Conservation (phyloP, 2,888 invertebrate genomes). For the Heliconius aoede region DNA sequence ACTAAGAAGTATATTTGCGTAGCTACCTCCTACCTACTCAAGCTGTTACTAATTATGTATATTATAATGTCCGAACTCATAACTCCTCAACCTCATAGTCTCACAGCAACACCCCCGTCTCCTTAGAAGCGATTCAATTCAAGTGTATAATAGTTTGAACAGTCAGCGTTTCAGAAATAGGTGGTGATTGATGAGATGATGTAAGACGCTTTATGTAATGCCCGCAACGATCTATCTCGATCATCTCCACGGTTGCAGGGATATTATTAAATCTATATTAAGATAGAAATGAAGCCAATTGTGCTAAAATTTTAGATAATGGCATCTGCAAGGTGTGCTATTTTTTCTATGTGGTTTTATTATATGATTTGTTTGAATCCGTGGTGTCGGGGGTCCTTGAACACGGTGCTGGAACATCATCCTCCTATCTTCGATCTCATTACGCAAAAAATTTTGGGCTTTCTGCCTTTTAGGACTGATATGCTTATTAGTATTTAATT, state of each 20-base stretch:
- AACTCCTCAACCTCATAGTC: not conserved
- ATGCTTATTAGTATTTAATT: too few species aligned
- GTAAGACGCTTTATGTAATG: conserved; percentile 18
- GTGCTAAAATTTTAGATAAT: not conserved
- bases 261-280: conserved; percentile 15
- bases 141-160: conserved; percentile 13
- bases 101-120: not conserved
- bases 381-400: too few species aligned
- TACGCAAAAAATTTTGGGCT: too few species aligned
- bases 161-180: conserved; percentile 20
- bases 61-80: too few species aligned
- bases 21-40: too few species aligned
- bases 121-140: not conserved
- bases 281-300: conserved; percentile 15
- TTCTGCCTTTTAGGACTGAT: too few species aligned
- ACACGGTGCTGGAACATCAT: too few species aligned
- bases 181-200: conserved; percentile 19
- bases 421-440: too few species aligned
- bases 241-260: conserved; percentile 8
- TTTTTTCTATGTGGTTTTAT: not conserved
- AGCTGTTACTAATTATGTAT: not conserved
- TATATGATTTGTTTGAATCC: too few species aligned
- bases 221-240: conserved; percentile 22
- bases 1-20: not conserved
- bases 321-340: not conserved